These are phyloP conservation scores for Argyrosomus regius DNA, from an alignment of 2,797 vertebrate species.

Conservation along the genomic window DNA sequence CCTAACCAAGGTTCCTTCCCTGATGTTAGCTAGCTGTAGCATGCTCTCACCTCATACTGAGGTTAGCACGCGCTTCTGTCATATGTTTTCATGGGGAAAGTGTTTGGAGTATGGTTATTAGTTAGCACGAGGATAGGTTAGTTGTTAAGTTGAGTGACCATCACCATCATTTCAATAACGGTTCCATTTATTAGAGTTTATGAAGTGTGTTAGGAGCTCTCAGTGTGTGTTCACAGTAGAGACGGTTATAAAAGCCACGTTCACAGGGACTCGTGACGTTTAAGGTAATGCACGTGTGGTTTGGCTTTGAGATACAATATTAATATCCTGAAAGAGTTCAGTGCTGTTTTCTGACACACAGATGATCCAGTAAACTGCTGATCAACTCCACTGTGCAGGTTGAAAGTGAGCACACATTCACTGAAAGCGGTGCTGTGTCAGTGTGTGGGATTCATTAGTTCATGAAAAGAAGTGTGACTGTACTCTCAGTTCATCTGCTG, in stretches of 20 bases:
- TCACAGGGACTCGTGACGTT: not conserved
- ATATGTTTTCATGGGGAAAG: too few species aligned
- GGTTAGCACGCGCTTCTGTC: not conserved
- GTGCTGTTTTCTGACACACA: too few species aligned
- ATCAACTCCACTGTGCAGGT: not conserved
- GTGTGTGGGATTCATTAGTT: not conserved
- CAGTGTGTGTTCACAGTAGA: not conserved
- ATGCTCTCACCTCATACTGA: not conserved
- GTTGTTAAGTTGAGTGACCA: too few species aligned
- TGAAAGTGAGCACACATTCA: not conserved
- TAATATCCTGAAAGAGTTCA: too few species aligned
- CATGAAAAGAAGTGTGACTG: not conserved
- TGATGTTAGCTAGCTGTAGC: not conserved
- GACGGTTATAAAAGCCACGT: not conserved
- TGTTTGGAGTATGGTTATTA: not conserved
- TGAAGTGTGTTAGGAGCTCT: too few species aligned
- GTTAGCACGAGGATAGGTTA: too few species aligned
- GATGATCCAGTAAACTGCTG: not conserved
- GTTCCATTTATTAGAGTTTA: too few species aligned
- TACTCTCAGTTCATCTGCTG: not conserved
- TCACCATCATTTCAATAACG: not conserved
- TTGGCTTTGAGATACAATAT: too few species aligned
- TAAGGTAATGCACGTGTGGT: not conserved
- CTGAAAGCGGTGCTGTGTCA: not conserved
- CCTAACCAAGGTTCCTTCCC: slow-evolving; percentile 10